phyloP scores from a whole-genome alignment of 1,140 invertebrate species.

The Scaptomyza montana region DNA sequence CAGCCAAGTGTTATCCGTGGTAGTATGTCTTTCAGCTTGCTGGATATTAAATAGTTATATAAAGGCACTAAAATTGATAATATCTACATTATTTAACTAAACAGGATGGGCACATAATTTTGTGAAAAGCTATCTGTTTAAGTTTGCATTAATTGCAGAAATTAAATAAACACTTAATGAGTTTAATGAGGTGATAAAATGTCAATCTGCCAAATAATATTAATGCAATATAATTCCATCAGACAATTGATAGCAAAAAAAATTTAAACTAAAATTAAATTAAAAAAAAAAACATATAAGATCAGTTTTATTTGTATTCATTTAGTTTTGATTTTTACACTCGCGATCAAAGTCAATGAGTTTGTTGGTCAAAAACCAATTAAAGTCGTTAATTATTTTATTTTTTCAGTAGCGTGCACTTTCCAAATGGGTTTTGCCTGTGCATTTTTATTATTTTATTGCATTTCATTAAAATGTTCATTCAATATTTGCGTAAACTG shows the following conservation, averaged over 20 bases:
- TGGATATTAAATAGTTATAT: too few relatives aligned
- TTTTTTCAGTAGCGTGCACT: slow-evolving; percentile 35
- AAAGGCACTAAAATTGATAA: too few relatives aligned
- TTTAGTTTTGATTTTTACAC: slow-evolving; percentile 52
- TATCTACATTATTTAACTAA: too few relatives aligned
- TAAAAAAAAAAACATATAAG: background rate
- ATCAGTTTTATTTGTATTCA: background rate
- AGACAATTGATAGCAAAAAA: background rate
- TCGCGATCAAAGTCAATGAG: slow-evolving; percentile 66
- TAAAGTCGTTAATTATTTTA: slow-evolving; percentile 39
- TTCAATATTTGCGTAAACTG: slow-evolving; percentile 28
- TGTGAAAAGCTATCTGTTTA: too few relatives aligned
- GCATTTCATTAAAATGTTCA: slow-evolving; percentile 23
- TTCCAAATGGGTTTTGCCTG: slow-evolving; percentile 58
- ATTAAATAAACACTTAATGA: too few relatives aligned
- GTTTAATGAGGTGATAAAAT: too few relatives aligned
- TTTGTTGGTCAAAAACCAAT: slow-evolving; percentile 41
- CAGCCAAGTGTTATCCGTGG: slow-evolving; percentile 2
- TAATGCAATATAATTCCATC: too few relatives aligned
- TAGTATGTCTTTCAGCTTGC: background rate
- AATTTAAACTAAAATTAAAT: too few relatives aligned
- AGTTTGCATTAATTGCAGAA: too few relatives aligned
- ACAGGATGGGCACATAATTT: too few relatives aligned
- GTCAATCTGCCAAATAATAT: too few relatives aligned
- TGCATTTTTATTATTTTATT: slow-evolving; percentile 6